Evolutionary conservation across 2,888 invertebrate species (phyloP).

Genomic region (Gnatocerus cornutus): DNA sequence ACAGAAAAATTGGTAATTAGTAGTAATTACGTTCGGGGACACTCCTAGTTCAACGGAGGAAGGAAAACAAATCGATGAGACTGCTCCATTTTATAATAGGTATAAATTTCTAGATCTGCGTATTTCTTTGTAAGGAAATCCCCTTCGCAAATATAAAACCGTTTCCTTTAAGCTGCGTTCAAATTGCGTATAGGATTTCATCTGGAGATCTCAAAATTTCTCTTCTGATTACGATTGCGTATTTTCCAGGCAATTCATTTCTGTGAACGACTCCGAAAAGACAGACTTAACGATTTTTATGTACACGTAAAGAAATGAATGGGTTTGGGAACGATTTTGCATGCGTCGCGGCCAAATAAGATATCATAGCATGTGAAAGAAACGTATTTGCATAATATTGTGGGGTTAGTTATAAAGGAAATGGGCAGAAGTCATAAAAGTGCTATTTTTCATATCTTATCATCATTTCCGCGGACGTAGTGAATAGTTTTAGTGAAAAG

Average conservation of each 20-base stretch:
- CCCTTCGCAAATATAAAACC: neutral
- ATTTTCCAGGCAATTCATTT: conserved; percentile 13
- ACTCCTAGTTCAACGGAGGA: no score
- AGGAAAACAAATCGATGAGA: no score
- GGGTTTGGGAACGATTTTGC: neutral
- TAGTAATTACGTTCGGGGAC: no score
- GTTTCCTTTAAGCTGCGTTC: conserved; percentile 4
- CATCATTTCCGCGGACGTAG: neutral
- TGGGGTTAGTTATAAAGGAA: conserved; percentile 13
- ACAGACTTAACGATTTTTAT: neutral
- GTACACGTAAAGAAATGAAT: neutral
- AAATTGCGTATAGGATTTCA: conserved; percentile 8
- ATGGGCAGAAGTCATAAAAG: conserved; percentile 10
- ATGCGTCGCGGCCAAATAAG: conserved; percentile 4
- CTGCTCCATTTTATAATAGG: no score
- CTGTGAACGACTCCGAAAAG: neutral
- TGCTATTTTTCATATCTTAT: conserved; percentile 29
- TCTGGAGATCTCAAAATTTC: conserved; percentile 3
- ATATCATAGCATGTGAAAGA: conserved; percentile 17
- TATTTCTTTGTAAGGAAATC: neutral
- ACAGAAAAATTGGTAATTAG: no score
- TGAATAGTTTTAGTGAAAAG: neutral
- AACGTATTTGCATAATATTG: conserved; percentile 26
- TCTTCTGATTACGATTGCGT: neutral
- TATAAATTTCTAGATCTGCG: no score